Evolutionary conservation across 2,113 vertebrate species (phyloP).

Genomic region (Carollia perspicillata): DNA sequence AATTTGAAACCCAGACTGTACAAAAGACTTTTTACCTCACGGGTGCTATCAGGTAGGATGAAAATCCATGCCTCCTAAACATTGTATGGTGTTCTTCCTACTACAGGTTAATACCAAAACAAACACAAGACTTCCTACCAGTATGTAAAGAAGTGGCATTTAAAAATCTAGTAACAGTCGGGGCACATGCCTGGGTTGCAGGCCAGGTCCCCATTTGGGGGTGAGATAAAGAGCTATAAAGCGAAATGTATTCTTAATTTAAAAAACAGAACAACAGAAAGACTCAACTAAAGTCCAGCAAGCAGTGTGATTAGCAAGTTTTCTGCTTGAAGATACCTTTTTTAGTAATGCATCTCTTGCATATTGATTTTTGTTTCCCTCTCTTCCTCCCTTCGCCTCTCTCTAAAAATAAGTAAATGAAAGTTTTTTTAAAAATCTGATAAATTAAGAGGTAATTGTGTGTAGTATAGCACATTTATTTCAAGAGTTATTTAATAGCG

Average conservation of each 20-base stretch:
- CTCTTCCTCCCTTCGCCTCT: too few species aligned
- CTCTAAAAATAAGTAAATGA: too few species aligned
- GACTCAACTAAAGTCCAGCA: not conserved
- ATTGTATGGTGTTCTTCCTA: not conserved
- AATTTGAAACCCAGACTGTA: not conserved
- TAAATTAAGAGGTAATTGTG: not conserved
- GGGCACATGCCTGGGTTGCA: too few species aligned
- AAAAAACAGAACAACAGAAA: not conserved
- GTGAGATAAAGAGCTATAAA: not conserved
- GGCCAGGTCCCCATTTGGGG: too few species aligned
- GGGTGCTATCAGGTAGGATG: not conserved
- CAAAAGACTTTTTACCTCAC: not conserved
- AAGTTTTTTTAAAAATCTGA: too few species aligned
- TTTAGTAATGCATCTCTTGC: not conserved
- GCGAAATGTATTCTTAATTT: not conserved
- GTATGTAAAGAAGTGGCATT: not conserved
- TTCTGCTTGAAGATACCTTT: not conserved
- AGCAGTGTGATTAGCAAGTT: not conserved
- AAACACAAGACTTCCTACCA: not conserved
- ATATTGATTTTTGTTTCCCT: too few species aligned
- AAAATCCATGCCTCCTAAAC: not conserved
- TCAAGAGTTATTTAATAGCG: conserved; percentile 39
- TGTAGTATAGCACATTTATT: not conserved
- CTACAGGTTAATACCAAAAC: not conserved
- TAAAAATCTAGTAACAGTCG: not conserved